phyloP scores from a whole-genome alignment of 2,113 vertebrate genomes.

The Bubo scandiacus region DNA sequence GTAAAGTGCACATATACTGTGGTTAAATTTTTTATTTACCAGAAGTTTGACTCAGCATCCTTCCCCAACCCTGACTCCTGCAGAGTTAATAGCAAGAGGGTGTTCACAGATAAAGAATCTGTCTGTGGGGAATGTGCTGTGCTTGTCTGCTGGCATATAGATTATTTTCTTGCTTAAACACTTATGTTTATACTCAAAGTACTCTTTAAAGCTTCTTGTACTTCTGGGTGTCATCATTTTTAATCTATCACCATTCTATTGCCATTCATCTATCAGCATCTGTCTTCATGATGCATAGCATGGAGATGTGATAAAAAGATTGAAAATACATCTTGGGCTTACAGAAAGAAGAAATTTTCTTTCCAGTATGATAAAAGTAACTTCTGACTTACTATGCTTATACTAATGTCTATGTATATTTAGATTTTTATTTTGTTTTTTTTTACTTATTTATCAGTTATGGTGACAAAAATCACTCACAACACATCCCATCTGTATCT shows the following conservation, averaged over 20 bases:
- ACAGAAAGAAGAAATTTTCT: not conserved
- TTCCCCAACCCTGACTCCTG: not conserved
- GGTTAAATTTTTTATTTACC: not conserved
- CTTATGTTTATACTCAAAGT: not conserved
- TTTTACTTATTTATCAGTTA: not conserved
- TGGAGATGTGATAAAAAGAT: not conserved
- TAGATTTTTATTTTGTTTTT: not conserved
- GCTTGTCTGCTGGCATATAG: not conserved
- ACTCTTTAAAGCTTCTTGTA: not conserved
- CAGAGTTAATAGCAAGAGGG: not conserved
- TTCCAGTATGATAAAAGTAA: not conserved
- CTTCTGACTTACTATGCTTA: not conserved
- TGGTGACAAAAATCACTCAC: not conserved
- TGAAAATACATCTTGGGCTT: not conserved
- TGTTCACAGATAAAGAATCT: not conserved
- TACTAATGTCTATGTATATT: not conserved
- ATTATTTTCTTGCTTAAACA: not conserved
- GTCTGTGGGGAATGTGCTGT: not conserved
- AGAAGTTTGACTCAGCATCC: not conserved
- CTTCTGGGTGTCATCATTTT: not conserved
- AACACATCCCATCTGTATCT: conserved; percentile 1
- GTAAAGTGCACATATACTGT: not conserved
- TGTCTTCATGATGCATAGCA: not conserved
- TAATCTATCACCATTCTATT: not conserved
- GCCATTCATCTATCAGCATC: not conserved